Evolutionary conservation across 2,113 vertebrate species (phyloP).

Genomic region (Gallinago undulata): DNA sequence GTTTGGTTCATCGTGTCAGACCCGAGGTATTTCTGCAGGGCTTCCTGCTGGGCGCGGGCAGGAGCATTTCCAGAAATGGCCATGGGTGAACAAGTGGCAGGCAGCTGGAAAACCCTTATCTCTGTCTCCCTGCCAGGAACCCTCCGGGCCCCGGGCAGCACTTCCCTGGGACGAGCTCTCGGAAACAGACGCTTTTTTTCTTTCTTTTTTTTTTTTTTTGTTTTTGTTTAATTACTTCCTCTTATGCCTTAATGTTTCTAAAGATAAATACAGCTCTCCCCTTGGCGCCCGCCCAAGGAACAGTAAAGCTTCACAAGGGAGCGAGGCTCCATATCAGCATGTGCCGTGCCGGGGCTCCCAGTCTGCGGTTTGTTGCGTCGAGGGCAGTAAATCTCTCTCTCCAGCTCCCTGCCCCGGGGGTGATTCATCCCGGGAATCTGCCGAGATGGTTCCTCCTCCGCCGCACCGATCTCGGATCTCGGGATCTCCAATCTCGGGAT

Average conservation of each 20-base stretch:
- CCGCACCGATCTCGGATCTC: fast-evolving
- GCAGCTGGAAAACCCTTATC: background rate
- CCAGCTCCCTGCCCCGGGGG: background rate
- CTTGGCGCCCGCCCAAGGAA: background rate
- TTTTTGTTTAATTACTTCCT: constrained; percentile 44
- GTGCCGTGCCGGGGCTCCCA: background rate
- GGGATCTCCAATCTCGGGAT: too few species aligned
- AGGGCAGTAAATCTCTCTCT: background rate
- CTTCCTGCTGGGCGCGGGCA: background rate
- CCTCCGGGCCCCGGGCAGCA: background rate
- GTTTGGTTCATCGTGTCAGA: background rate
- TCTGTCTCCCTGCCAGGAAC: background rate
- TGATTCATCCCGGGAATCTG: too few species aligned
- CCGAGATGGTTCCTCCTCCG: fast-evolving
- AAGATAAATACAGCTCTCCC: constrained; percentile 16
- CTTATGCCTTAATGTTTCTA: background rate
- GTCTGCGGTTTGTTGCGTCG: background rate
- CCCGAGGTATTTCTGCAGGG: fast-evolving
- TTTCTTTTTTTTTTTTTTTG: background rate
- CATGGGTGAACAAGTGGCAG: background rate
- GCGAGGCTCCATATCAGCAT: background rate
- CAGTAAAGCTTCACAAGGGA: background rate
- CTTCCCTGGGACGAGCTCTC: background rate
- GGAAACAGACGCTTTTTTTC: background rate
- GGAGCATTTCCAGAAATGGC: background rate